phyloP scores from a whole-genome alignment of 2,797 vertebrate genomes.

The Esox masquinongy region DNA sequence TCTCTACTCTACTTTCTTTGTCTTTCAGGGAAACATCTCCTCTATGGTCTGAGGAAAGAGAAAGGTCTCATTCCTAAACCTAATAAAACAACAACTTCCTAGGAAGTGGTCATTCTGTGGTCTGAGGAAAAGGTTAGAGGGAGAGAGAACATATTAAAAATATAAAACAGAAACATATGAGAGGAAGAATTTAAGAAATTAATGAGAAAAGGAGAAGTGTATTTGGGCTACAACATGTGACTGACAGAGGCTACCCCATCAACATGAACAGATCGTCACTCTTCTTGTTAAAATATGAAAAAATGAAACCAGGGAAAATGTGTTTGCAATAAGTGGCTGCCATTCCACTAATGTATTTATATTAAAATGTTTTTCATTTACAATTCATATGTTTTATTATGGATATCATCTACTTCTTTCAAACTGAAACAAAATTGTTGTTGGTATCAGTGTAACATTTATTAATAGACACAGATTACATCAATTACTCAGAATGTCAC shows the following conservation, averaged over 20 bases:
- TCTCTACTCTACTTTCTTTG: slow-evolving; percentile 17
- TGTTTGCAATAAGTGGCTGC: neutral
- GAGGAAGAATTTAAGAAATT: neutral
- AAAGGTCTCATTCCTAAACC: neutral
- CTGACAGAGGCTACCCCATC: neutral
- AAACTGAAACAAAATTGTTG: neutral
- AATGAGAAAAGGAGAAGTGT: neutral
- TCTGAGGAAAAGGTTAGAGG: neutral
- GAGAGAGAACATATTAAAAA: neutral
- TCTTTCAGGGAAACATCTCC: slow-evolving; percentile 70
- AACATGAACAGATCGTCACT: neutral
- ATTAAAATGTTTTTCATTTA: neutral
- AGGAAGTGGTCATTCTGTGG: neutral
- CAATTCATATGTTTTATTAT: neutral
- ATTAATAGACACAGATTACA: neutral
- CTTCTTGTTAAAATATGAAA: neutral
- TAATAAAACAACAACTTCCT: neutral
- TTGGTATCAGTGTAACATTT: neutral
- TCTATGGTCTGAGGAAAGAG: slow-evolving; percentile 72
- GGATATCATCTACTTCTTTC: neutral
- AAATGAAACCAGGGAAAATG: neutral
- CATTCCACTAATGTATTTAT: neutral
- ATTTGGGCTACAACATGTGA: neutral
- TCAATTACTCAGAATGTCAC: neutral
- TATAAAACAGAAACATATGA: neutral